Base-by-base conservation (phyloP, 1,140 invertebrate species). In the Marisa cornuarietis region DNA sequence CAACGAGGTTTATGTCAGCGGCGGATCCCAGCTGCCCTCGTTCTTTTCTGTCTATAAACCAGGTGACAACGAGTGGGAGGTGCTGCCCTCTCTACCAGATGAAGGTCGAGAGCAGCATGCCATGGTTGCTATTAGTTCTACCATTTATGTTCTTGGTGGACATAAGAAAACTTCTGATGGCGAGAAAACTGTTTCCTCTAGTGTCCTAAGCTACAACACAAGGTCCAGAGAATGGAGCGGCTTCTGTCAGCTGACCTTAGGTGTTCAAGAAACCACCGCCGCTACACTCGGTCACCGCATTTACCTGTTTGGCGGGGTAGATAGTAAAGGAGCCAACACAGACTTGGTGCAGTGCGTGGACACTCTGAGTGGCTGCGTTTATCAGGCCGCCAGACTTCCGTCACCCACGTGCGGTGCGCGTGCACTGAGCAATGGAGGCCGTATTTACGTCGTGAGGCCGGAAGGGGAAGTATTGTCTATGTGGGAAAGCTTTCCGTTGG, bases 71-170 rank as follows among this genome's bases (percentile, higher is more conserved):
- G 61, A 63, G 4, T 76, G 74, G 74, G 62, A 76, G n/a, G 24
- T 51, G 51, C 74, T 76, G n/a, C 74, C 74, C 24, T 18, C 31
- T 26, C 9, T 76, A 61, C n/a, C 20, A 3, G 24, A 18, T 0
- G 62, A 63, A n/a, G 22, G 58, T 52, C 80, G 85, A 11, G 42
- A 76, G 49, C 42, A 66, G 7, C 74, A 76, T n/a, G 61, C 74
- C 10, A 65, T 76, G 62, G 61, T 18, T 42, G 74, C 74, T 9
- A 61, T 65, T 31, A 49, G n/a, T 18, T 54, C 24, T 16, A 49
- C 24, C n/a, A 42, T 76, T 61, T 76, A 49, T 63, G 7, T 76
- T 14, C 58, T 76, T 51, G 74, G 74, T 7, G 74, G 74, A 20
- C 42, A 81, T 51, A 82, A 58, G 8, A 58, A 58, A 18, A 58